Conservation (phyloP, 2,888 invertebrate genomes). For the Linyphia triangularis region DNA sequence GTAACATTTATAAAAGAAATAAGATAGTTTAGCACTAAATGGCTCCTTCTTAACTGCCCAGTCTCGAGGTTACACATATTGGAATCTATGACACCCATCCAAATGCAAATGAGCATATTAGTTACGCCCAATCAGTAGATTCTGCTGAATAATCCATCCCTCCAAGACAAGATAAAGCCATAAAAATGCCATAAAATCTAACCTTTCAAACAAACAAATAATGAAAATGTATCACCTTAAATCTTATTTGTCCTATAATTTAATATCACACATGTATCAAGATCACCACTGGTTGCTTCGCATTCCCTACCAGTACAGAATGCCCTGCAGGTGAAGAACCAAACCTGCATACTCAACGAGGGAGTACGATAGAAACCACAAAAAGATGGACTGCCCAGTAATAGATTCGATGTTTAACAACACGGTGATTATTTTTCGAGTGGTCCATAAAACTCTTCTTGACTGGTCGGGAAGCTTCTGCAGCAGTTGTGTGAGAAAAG, state of each 20-base stretch:
- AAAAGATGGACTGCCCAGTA: not conserved
- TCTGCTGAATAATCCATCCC: not conserved
- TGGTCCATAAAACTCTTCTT: constrained; percentile 45
- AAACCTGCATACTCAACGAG: constrained; percentile 7
- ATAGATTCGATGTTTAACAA: constrained; percentile 46
- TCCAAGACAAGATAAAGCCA: not conserved
- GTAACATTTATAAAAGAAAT: no score
- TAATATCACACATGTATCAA: not conserved
- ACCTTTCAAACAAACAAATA: not conserved
- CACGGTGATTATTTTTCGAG: constrained; percentile 43
- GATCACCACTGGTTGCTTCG: not conserved
- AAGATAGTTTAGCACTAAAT: no score
- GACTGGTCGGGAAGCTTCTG: constrained; percentile 18
- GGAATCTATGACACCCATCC: no score
- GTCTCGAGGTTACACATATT: no score
- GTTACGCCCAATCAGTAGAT: no score
- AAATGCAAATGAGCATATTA: no score
- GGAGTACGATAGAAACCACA: not conserved
- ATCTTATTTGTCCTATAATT: not conserved
- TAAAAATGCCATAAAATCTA: not conserved
- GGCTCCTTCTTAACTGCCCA: no score
- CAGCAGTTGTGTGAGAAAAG: constrained; percentile 13
- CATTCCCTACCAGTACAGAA: not conserved
- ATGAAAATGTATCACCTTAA: not conserved
- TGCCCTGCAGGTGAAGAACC: not conserved